A percentile compares a stretch with the other conserved stretches of the same genome.
These are phyloP conservation scores for Odontomachus brunneus DNA, from an alignment of 1,140 invertebrate genomes.

Conservation along the genomic window DNA sequence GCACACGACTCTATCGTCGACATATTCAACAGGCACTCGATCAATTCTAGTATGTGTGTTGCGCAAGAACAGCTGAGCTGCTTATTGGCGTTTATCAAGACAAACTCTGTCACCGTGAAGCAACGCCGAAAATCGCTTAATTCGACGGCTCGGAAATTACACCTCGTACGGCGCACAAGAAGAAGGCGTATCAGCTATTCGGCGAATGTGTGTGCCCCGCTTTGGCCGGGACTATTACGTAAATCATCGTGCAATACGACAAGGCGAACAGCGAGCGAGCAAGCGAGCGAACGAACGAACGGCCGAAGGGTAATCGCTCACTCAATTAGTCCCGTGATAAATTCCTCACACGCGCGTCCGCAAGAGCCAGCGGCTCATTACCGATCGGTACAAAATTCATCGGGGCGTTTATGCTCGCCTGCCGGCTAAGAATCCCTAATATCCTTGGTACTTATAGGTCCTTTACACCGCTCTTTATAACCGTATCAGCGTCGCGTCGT, in stretches of 20 bases:
- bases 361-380: background rate
- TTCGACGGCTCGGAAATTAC: constrained; percentile 21
- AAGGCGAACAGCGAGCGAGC: background rate
- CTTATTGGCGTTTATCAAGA: constrained; percentile 29
- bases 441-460: background rate
- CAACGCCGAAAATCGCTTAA: constrained; percentile 16
- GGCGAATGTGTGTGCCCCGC: background rate
- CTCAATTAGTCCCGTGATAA: constrained; percentile 50
- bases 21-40: too few relatives aligned
- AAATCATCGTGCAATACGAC: constrained; percentile 41
- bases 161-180: background rate
- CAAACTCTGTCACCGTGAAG: constrained; percentile 19
- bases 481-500: constrained; percentile 15
- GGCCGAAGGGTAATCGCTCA: constrained; percentile 30
- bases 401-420: constrained; percentile 1
- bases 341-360: background rate
- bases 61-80: constrained; percentile 28
- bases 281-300: too few relatives aligned
- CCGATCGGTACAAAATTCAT: constrained; percentile 18
- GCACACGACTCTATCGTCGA: too few relatives aligned
- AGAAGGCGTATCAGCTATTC: constrained; percentile 11
- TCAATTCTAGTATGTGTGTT: constrained; percentile 2
- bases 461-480: constrained; percentile 38
- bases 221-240: constrained; percentile 36
- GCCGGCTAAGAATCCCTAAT: constrained; percentile 35